These are phyloP conservation scores for Aspidiotus destructor DNA, from an alignment of 2,888 invertebrate genomes.

Conservation along the genomic window DNA sequence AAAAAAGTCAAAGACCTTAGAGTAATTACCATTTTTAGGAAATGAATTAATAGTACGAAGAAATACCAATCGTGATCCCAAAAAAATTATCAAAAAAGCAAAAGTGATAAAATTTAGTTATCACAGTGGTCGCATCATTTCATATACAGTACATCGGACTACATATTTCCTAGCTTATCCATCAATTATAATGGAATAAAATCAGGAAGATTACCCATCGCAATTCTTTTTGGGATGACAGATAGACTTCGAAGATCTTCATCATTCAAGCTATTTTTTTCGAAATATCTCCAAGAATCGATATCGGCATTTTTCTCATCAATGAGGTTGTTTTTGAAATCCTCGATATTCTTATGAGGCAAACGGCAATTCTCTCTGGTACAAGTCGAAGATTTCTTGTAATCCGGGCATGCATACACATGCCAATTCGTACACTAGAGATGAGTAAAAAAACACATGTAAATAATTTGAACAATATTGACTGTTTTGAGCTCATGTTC, in stretches of 20 bases:
- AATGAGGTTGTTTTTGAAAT: conserved; percentile 1
- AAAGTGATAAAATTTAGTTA: no score
- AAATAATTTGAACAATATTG: neutral
- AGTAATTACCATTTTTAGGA: no score
- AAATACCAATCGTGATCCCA: no score
- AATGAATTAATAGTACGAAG: no score
- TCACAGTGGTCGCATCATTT: no score
- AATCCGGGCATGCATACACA: conserved; percentile 22
- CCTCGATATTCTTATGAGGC: conserved; percentile 10
- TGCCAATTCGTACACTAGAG: conserved; percentile 26
- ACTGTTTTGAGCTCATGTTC: neutral
- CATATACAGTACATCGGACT: no score
- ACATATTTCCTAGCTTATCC: no score
- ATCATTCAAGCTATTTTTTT: conserved; percentile 21
- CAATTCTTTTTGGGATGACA: conserved; percentile 13
- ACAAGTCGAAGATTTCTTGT: conserved; percentile 11
- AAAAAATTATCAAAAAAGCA: no score
- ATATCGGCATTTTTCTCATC: conserved; percentile 11
- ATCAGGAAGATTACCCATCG: conserved; percentile 15
- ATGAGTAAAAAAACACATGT: neutral
- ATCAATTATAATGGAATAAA: conserved; percentile 20
- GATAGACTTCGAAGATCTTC: neutral
- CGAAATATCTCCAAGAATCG: conserved; percentile 20
- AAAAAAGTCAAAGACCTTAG: no score
- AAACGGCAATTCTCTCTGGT: conserved; percentile 16